Conservation (phyloP, 2,888 invertebrate genomes). For the Patella pellucida region DNA sequence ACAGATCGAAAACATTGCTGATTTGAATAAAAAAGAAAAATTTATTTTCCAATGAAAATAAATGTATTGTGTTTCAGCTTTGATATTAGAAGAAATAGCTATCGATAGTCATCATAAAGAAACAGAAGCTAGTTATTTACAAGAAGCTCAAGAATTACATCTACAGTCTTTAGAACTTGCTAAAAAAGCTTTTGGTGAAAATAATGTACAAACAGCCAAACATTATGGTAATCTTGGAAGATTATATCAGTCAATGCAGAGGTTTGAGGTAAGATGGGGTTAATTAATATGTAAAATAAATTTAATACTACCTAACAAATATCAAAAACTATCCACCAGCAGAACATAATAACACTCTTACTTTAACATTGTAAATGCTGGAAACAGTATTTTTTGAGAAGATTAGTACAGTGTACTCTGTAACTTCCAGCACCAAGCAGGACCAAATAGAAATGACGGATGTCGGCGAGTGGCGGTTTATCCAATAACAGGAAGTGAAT, state of each 20-base stretch:
- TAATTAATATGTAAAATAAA: background rate
- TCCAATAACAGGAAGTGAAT: too few relatives aligned
- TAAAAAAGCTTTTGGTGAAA: constrained; percentile 88
- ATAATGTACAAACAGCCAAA: constrained; percentile 94
- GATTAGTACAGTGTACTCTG: too few relatives aligned
- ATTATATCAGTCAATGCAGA: constrained; percentile 93
- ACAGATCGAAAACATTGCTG: too few relatives aligned
- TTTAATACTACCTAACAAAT: too few relatives aligned
- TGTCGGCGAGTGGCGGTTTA: too few relatives aligned
- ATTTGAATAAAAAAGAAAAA: too few relatives aligned
- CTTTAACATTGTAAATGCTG: background rate
- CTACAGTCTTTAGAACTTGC: constrained; percentile 85
- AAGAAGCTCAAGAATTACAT: constrained; percentile 87
- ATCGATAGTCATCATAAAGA: constrained; percentile 78
- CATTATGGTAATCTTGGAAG: constrained; percentile 95
- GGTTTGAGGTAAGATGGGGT: constrained; percentile 77
- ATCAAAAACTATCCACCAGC: too few relatives aligned
- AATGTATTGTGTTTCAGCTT: constrained; percentile 74
- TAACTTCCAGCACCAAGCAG: too few relatives aligned
- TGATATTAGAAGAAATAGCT: constrained; percentile 93
- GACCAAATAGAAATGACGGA: too few relatives aligned
- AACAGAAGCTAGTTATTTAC: constrained; percentile 76
- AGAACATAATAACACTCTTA: background rate
- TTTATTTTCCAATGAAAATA: background rate
- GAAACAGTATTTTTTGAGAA: background rate